Evolutionary conservation across 2,888 invertebrate species (phyloP).

Genomic region (Parthenolecanium corni): DNA sequence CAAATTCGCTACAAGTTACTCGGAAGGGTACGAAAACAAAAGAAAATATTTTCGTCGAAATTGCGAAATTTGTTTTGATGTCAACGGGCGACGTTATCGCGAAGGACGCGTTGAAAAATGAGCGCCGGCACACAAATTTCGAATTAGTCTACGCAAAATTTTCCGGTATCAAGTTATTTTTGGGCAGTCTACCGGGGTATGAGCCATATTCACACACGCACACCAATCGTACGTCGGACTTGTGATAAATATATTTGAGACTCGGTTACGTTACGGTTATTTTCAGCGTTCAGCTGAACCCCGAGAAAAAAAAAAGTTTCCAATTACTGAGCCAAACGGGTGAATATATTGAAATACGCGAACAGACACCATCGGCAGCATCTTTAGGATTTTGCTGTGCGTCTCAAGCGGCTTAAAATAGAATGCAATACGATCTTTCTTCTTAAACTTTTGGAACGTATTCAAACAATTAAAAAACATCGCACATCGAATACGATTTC

Average conservation of each 20-base stretch:
- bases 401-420: constrained; percentile 18
- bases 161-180: constrained; percentile 28
- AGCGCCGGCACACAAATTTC: not conserved
- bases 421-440: constrained; percentile 24
- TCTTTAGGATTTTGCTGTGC: constrained; percentile 18
- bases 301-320: constrained; percentile 10
- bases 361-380: constrained; percentile 24
- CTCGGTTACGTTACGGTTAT: constrained; percentile 25
- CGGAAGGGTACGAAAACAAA: no score
- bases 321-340: constrained; percentile 27
- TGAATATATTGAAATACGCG: constrained; percentile 1
- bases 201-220: constrained; percentile 6
- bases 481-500: not conserved
- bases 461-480: constrained; percentile 22
- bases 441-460: constrained; percentile 19
- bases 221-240: not conserved
- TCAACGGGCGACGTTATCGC: no score
- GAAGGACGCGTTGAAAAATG: no score
- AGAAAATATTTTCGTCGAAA: no score
- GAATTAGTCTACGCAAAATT: constrained; percentile 8
- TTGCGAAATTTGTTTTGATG: no score
- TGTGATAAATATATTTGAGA: constrained; percentile 23
- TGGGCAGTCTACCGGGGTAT: constrained; percentile 12
- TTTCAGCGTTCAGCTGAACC: constrained; percentile 26
- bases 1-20: no score